A percentile compares a stretch with the other conserved stretches of the same genome.
These are phyloP conservation scores for Quadroppia sp. DNA, from an alignment of 2,888 invertebrate genomes.

Conservation along the genomic window DNA sequence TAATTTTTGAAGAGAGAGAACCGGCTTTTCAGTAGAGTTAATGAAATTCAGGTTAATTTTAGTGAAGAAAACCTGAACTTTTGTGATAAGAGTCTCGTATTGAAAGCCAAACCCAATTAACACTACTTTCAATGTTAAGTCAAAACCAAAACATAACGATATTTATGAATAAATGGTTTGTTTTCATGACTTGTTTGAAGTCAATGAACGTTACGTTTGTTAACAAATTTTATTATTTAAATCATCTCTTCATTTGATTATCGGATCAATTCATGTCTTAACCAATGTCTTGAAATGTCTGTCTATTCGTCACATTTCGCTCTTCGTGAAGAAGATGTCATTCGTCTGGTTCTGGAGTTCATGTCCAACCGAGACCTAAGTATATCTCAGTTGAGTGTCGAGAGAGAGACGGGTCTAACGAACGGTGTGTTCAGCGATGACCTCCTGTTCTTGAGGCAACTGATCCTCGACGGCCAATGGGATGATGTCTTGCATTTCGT, in stretches of 20 bases:
- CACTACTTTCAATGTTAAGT: not conserved
- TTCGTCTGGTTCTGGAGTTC: constrained; percentile 77
- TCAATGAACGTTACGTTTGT: constrained; percentile 23
- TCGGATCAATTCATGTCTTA: not conserved
- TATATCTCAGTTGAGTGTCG: constrained; percentile 78
- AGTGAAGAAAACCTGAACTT: not conserved
- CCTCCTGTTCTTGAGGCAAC: constrained; percentile 83
- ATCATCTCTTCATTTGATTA: not conserved
- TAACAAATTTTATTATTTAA: not conserved
- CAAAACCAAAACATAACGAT: not conserved
- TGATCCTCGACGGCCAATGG: constrained; percentile 96
- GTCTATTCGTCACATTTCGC: constrained; percentile 59
- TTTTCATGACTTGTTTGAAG: not conserved
- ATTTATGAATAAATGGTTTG: not conserved
- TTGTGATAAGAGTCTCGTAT: not conserved
- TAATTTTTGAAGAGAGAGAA: not conserved
- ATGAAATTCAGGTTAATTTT: constrained; percentile 16
- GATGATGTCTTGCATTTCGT: constrained; percentile 94
- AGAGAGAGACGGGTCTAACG: constrained; percentile 90
- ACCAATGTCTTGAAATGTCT: not conserved
- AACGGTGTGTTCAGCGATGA: constrained; percentile 91
- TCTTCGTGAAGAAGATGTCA: constrained; percentile 82
- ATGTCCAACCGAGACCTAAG: constrained; percentile 83
- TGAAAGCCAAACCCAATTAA: not conserved
- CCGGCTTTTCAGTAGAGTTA: constrained; percentile 3